Conservation (phyloP, 2,113 vertebrate genomes). For the Calypte anna region DNA sequence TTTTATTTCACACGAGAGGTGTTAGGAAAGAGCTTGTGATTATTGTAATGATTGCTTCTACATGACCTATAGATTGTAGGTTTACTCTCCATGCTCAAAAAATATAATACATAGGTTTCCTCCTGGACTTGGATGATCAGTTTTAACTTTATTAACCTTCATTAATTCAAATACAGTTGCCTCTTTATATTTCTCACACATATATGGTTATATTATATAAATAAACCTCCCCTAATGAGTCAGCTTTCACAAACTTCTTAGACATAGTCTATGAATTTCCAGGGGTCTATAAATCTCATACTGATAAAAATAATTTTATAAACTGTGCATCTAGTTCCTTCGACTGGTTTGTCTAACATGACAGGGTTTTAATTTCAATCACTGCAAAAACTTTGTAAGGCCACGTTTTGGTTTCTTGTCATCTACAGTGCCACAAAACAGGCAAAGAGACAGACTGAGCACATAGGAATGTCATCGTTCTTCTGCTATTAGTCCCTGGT, state of each 20-base stretch:
- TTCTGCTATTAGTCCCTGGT: background rate
- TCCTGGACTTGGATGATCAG: background rate
- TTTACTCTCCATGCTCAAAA: background rate
- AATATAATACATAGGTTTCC: background rate
- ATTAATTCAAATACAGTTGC: background rate
- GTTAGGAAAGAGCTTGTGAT: background rate
- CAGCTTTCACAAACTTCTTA: background rate
- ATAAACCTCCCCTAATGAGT: background rate
- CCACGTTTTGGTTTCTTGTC: background rate
- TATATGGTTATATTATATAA: background rate
- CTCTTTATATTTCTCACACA: background rate
- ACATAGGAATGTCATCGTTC: background rate
- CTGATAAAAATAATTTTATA: background rate
- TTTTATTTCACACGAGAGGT: background rate
- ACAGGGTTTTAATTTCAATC: background rate
- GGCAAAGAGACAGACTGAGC: background rate
- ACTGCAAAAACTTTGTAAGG: background rate
- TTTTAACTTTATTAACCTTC: background rate
- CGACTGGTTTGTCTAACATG: background rate
- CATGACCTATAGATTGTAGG: background rate
- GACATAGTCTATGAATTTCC: background rate
- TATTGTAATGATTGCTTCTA: background rate
- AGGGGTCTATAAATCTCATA: background rate
- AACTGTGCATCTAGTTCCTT: background rate
- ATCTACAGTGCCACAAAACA: background rate